A percentile compares a stretch with the other conserved stretches of the same genome.
Conservation (phyloP, 1,140 invertebrate genomes). For the Drosophila grimshawi region DNA sequence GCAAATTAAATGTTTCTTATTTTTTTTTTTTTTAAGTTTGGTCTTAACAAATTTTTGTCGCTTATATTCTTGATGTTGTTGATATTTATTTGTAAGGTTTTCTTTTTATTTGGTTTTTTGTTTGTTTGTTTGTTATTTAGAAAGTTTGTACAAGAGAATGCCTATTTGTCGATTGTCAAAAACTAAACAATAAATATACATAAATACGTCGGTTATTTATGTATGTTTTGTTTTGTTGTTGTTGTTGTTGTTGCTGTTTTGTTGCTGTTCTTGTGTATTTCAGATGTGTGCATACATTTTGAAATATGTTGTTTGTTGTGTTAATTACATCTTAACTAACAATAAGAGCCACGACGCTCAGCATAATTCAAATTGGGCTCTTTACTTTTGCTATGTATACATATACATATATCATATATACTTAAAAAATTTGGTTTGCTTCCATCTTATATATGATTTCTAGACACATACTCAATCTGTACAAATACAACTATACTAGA, state of each 20-base stretch:
- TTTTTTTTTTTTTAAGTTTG: conserved; percentile 61
- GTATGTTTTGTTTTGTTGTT: conserved; percentile 56
- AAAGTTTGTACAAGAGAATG: conserved; percentile 83
- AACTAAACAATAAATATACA: conserved; percentile 78
- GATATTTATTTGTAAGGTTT: conserved; percentile 32
- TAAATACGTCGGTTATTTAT: conserved; percentile 47
- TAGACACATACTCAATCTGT: conserved; percentile 26
- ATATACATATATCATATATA: conserved; percentile 41
- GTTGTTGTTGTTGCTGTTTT: conserved; percentile 26
- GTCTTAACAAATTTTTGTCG: conserved; percentile 32
- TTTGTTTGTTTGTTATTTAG: conserved; percentile 48
- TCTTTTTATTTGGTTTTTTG: conserved; percentile 33
- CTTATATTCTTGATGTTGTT: conserved; percentile 26
- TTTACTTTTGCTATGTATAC: conserved; percentile 30
- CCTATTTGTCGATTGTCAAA: conserved; percentile 85
- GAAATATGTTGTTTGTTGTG: conserved; percentile 19
- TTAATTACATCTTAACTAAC: conserved; percentile 56
- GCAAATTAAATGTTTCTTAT: conserved; percentile 47
- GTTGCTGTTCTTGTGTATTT: conserved; percentile 24
- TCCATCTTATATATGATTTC: not conserved
- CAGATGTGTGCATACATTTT: conserved; percentile 19
- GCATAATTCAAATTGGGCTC: conserved; percentile 13
- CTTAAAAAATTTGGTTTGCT: conserved; percentile 62
- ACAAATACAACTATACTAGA: conserved; percentile 29
- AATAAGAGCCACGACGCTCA: conserved; percentile 52